phyloP scores from a whole-genome alignment of 2,113 vertebrate species.

The Passer montanus region DNA sequence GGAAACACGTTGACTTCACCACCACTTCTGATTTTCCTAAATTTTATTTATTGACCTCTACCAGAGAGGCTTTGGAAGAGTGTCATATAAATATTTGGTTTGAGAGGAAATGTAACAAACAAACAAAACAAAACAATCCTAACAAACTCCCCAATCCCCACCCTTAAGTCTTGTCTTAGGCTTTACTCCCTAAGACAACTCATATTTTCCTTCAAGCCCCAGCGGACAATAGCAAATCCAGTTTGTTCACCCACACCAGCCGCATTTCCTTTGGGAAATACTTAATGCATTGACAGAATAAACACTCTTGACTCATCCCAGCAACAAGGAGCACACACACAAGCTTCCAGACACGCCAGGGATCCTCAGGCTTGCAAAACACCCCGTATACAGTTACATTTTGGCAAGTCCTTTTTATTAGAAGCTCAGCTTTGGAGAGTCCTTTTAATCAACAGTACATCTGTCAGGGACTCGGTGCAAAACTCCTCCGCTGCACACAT shows the following conservation, averaged over 20 bases:
- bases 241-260: neutral
- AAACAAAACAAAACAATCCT: neutral
- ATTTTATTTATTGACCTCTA: neutral
- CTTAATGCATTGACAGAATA: neutral
- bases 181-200: neutral
- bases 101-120: neutral
- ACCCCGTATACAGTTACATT: neutral
- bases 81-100: neutral
- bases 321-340: neutral
- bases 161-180: neutral
- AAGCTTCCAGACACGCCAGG: neutral
- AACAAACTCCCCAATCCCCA: no score
- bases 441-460: neutral
- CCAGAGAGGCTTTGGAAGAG: neutral
- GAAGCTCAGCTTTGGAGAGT: neutral
- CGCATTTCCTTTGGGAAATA: constrained; percentile 2
- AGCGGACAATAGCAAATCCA: neutral
- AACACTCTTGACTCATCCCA: neutral
- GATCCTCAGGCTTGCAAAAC: neutral
- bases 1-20: neutral
- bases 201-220: neutral
- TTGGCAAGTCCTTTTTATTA: neutral
- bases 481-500: neutral
- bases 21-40: neutral
- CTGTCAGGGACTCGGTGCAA: neutral